Conservation (phyloP, 2,797 vertebrate genomes). For the Cynopterus sphinx region DNA sequence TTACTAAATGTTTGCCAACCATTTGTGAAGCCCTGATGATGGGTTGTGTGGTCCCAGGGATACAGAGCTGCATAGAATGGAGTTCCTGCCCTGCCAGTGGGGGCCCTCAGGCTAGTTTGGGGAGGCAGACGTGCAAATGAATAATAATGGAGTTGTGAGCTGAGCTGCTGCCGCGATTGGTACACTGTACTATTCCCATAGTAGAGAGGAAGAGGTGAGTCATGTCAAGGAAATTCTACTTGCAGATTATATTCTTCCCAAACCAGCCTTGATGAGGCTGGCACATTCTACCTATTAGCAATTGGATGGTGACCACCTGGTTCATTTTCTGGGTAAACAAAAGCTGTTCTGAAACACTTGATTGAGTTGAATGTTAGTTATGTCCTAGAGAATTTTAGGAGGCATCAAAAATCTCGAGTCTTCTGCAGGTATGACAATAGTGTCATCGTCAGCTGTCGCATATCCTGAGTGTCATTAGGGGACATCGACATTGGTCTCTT, state of each 20-base stretch:
- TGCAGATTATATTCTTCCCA: neutral
- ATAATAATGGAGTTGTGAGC: neutral
- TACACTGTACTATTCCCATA: neutral
- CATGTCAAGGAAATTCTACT: neutral
- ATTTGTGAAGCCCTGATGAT: neutral
- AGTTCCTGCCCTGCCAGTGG: neutral
- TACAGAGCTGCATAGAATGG: fast-evolving
- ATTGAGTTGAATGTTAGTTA: neutral
- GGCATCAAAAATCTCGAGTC: neutral
- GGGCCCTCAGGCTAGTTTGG: neutral
- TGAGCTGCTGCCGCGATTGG: fast-evolving
- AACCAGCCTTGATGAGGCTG: slow-evolving; percentile 13
- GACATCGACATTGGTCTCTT: neutral
- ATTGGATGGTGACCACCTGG: slow-evolving; percentile 12
- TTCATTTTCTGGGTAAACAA: slow-evolving; percentile 53
- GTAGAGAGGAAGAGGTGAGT: neutral
- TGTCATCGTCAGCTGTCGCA: neutral
- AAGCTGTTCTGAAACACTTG: slow-evolving; percentile 51
- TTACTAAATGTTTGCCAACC: neutral
- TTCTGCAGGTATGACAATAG: neutral
- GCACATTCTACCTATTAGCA: neutral
- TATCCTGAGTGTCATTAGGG: neutral
- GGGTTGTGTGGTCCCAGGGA: neutral
- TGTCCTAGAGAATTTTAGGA: neutral
- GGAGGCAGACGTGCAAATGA: neutral